Evolutionary conservation across 1,140 invertebrate species (phyloP).

Genomic region (Anagrus nilaparvatae): DNA sequence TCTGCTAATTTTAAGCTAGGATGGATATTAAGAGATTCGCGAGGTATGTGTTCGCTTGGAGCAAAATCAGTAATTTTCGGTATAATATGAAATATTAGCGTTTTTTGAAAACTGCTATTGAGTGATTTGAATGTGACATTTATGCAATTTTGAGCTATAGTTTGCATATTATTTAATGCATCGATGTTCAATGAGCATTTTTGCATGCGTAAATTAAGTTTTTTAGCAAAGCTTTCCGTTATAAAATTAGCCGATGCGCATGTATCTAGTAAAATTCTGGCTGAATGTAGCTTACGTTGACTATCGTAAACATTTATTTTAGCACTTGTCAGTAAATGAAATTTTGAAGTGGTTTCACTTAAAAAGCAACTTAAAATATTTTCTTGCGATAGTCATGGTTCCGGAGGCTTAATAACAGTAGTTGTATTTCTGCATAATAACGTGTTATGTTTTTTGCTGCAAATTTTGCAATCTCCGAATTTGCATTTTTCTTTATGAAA

Average conservation of each 20-base stretch:
- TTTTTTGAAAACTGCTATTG: neutral
- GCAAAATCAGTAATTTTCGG: neutral
- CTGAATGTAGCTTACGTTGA: too few species aligned
- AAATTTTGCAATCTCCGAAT: conserved; percentile 1
- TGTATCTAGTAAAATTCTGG: too few species aligned
- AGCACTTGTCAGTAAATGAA: conserved; percentile 7
- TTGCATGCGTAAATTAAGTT: too few species aligned
- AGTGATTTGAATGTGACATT: neutral
- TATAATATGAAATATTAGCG: neutral
- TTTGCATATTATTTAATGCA: neutral
- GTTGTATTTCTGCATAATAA: neutral
- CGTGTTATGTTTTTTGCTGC: neutral
- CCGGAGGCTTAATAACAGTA: neutral
- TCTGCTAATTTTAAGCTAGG: too few species aligned
- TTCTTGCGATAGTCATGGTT: too few species aligned
- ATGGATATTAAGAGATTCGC: too few species aligned
- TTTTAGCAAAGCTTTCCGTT: too few species aligned
- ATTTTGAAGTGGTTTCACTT: too few species aligned
- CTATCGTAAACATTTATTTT: neutral
- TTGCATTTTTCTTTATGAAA: conserved; percentile 6
- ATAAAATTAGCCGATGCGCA: neutral
- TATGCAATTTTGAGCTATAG: neutral
- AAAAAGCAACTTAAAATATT: neutral
- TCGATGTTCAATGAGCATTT: neutral
- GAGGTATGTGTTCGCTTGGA: too few species aligned